A percentile compares a stretch with the other conserved stretches of the same genome.
phyloP scores from a whole-genome alignment of 35 echinoderm and acorn worm species.

The Apostichopus californicus region DNA sequence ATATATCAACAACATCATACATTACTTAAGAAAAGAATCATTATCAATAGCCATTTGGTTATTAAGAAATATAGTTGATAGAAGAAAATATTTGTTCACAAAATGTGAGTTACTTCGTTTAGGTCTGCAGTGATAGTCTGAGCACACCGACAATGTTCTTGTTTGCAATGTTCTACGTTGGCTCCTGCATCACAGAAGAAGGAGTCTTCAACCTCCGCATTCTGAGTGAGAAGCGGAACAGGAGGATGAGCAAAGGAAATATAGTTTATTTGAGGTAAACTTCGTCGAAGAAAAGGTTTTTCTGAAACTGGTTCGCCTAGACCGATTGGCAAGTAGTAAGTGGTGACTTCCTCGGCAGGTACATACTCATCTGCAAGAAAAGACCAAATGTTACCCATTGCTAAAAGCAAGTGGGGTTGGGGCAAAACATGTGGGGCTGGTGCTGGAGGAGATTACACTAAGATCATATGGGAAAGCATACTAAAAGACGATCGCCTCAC shows the following conservation, averaged over 20 bases:
- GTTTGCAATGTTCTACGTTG: background rate
- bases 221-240: constrained; percentile 6
- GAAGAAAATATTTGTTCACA: too few species aligned
- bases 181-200: background rate
- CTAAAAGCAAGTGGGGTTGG: too few species aligned
- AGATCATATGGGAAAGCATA: too few species aligned
- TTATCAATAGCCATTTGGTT: too few species aligned
- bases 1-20: too few species aligned
- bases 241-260: constrained; percentile 26
- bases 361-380: background rate
- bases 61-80: too few species aligned
- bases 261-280: constrained; percentile 13
- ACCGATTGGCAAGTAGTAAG: background rate
- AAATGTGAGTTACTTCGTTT: background rate
- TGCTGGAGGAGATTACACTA: too few species aligned
- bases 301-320: background rate
- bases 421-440: too few species aligned
- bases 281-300: background rate
- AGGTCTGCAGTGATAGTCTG: background rate
- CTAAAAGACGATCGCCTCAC: too few species aligned
- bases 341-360: background rate
- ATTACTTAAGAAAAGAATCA: too few species aligned
- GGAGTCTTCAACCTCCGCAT: background rate
- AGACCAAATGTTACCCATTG: background rate
- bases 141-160: background rate